Conservation (phyloP, 2,797 vertebrate species). For the Salmo trutta region DNA sequence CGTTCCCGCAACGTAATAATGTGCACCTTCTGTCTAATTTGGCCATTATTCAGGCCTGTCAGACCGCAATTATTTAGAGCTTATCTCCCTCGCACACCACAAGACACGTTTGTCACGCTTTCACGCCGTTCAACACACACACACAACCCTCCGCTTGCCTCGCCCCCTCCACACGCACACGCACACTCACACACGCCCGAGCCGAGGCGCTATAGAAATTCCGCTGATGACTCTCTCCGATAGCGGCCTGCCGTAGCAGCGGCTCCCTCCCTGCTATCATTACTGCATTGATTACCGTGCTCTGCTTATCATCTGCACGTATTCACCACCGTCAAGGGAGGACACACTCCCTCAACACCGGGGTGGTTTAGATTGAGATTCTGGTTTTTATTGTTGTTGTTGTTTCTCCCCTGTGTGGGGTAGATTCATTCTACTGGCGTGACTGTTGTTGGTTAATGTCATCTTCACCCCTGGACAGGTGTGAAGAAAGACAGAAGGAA, state of each 20-base stretch:
- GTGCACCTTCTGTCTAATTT: slow-evolving; percentile 79
- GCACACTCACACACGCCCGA: slow-evolving; percentile 3
- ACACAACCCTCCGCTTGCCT: slow-evolving; percentile 21
- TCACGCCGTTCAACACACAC: slow-evolving; percentile 22
- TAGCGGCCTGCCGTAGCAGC: slow-evolving; percentile 45
- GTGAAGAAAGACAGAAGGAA: slow-evolving; percentile 42
- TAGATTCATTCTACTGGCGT: slow-evolving; percentile 68
- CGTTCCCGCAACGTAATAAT: slow-evolving; percentile 68
- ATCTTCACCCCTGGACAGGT: slow-evolving; percentile 29
- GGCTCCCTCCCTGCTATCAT: slow-evolving; percentile 47
- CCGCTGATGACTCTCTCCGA: slow-evolving; percentile 68
- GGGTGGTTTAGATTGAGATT: slow-evolving; percentile 65
- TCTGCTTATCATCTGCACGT: slow-evolving; percentile 66
- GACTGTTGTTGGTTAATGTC: slow-evolving; percentile 27
- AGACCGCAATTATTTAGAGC: slow-evolving; percentile 80
- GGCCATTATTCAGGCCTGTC: slow-evolving; percentile 84
- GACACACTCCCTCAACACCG: slow-evolving; percentile 36
- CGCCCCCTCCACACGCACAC: slow-evolving; percentile 7
- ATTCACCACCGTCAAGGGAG: slow-evolving; percentile 65
- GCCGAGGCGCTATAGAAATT: slow-evolving; percentile 61
- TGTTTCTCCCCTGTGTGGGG: slow-evolving; percentile 63
- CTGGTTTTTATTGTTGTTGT: slow-evolving; percentile 47
- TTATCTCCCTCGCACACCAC: slow-evolving; percentile 80
- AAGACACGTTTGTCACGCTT: slow-evolving; percentile 79
- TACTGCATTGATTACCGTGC: slow-evolving; percentile 73